Base-by-base conservation (phyloP, 2,113 vertebrate genomes). In the Peucedramus taeniatus region DNA sequence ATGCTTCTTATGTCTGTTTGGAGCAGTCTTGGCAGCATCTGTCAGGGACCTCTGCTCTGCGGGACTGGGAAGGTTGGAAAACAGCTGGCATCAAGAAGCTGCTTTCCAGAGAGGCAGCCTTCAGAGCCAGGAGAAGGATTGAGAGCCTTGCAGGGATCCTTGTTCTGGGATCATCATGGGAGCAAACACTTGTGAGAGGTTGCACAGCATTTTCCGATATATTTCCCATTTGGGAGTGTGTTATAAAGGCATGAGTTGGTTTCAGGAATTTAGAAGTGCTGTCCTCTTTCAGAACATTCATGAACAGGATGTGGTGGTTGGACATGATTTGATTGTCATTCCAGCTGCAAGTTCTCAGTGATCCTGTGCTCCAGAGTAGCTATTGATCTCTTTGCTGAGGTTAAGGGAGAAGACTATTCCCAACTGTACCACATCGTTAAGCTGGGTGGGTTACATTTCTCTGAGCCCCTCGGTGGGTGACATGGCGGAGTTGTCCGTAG, bases 391-490 rank as follows among this genome's bases (percentile, higher is more conserved):
- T 78, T 59, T 79, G 81, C 61, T 72, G 53, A 83, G 50, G 40
- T 65, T 51, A 69, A 37, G 45, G 76, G 42, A 64, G n/a, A 39
- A 87, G 39, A 31, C 31, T 60, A 4, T n/a, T 90, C 42, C 68
- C 60, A 44, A 0, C 19, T 3, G 2, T 44, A 64, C 22, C 3
- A 3, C 16, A 7, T 27, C 0, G 0, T 74, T 69, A 66, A 63
- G 33, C 26, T 65, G 79, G 17, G 44, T 42, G 35, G 47, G 20
- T 87, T 42, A 44, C 30, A 7, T 59, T 66, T 74, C 75, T 61
- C 12, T 42, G 11, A 63, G 33, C 20, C 47, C 27, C 20, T 19
- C 61, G 12, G 7, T 20, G 45, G 23, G 27, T 82, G 33, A 40
- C 33, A 7, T 47, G 39, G 18, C 60, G 66, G 47, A 72, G 26